phyloP scores from a whole-genome alignment of 2,113 vertebrate species.

The Anas platyrhynchos region DNA sequence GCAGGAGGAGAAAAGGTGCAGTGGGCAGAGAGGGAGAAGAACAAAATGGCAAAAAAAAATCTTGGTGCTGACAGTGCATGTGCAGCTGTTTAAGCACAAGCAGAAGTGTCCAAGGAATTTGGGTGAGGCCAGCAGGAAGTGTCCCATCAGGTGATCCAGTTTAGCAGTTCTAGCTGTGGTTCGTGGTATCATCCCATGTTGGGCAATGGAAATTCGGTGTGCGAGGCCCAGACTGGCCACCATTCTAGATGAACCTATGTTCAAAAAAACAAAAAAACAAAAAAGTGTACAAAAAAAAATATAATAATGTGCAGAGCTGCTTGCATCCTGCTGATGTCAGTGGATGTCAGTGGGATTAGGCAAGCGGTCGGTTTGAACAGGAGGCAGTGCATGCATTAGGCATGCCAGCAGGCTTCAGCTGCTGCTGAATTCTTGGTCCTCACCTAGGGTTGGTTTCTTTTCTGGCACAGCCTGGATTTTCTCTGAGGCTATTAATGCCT shows the following conservation, averaged over 20 bases:
- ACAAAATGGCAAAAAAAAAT: not conserved
- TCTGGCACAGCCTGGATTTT: not conserved
- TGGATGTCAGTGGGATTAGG: not conserved
- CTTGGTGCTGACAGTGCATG: not conserved
- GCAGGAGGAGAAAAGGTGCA: not conserved
- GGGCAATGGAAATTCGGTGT: not conserved
- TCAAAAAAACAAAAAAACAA: no score
- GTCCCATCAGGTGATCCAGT: not conserved
- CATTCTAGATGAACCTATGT: not conserved
- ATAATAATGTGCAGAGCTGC: not conserved
- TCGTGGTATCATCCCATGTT: not conserved
- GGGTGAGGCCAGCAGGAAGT: not conserved
- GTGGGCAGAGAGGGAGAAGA: not conserved
- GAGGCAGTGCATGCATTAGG: not conserved
- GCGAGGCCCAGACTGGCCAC: not conserved
- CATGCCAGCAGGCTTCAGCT: rapidly evolving
- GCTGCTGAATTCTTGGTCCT: not conserved
- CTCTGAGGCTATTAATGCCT: not conserved
- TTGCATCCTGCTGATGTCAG: not conserved
- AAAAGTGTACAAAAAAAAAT: no score
- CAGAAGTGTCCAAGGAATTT: not conserved
- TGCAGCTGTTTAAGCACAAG: not conserved
- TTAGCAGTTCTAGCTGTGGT: not conserved
- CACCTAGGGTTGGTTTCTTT: not conserved
- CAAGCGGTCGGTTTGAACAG: not conserved